These are phyloP conservation scores for Chelonoidis abingdonii DNA, from an alignment of 2,113 vertebrate genomes.

Conservation along the genomic window DNA sequence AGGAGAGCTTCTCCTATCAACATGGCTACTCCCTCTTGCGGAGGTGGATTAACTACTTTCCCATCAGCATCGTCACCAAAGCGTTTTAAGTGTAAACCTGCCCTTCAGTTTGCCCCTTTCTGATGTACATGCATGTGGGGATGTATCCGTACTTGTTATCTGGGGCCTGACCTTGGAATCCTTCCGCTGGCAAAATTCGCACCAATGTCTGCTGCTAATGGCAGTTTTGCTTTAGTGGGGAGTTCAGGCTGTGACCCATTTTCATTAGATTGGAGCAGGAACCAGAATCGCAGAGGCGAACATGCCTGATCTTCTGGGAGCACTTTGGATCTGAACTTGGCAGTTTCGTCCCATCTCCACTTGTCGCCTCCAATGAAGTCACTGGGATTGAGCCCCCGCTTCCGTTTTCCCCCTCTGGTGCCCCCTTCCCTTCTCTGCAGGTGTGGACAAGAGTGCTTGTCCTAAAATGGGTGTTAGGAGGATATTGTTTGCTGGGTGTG, in stretches of 20 bases:
- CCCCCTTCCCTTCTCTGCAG: not conserved
- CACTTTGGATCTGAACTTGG: not conserved
- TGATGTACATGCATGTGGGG: not conserved
- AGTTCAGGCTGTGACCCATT: not conserved
- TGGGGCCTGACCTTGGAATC: not conserved
- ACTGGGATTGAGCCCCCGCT: not conserved
- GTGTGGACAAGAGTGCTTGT: not conserved
- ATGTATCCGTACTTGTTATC: not conserved
- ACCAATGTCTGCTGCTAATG: not conserved
- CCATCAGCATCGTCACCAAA: not conserved
- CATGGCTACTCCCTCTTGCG: not conserved
- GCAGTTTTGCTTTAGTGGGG: not conserved
- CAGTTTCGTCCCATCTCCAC: not conserved
- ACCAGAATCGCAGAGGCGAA: not conserved
- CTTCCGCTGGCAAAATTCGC: not conserved
- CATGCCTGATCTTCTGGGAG: not conserved
- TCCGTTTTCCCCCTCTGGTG: not conserved
- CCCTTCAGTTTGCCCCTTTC: not conserved
- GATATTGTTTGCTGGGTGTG: not conserved
- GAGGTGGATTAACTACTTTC: not conserved
- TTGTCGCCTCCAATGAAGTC: not conserved
- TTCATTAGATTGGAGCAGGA: not conserved
- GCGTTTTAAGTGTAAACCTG: not conserved
- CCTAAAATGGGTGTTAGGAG: not conserved
- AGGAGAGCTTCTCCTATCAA: not conserved